Conservation (phyloP, 2,888 invertebrate species). For the Alsophila aescularia region DNA sequence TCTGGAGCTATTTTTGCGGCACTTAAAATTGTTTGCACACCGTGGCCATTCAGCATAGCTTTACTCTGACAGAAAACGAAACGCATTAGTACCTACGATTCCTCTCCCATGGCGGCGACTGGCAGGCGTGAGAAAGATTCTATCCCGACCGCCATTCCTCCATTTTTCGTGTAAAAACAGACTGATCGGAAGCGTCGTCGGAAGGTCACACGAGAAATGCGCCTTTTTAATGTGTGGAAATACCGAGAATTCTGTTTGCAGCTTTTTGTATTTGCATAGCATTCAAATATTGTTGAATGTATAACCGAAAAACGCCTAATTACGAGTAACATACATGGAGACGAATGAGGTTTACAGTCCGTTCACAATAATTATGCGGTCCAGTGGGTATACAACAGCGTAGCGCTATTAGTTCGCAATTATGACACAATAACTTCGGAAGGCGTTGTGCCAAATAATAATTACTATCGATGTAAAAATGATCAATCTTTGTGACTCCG, state of each 20-base stretch:
- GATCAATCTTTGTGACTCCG: no score
- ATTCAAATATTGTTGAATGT: no score
- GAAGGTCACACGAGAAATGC: constrained; percentile 77
- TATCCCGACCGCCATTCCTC: constrained; percentile 64
- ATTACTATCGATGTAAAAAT: no score
- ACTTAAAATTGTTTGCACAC: neutral
- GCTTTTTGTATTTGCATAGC: no score
- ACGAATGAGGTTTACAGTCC: no score
- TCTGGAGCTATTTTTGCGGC: neutral
- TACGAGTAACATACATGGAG: no score
- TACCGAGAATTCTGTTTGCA: constrained; percentile 38
- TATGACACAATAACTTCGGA: no score
- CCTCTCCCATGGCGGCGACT: constrained; percentile 63
- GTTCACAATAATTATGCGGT: no score
- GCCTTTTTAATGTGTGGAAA: constrained; percentile 50
- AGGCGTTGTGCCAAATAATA: no score
- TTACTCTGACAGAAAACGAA: constrained; percentile 12
- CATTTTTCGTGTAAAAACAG: constrained; percentile 73
- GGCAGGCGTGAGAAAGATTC: constrained; percentile 77
- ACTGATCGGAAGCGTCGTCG: constrained; percentile 61
- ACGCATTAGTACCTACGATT: constrained; percentile 53
- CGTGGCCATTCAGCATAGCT: constrained; percentile 12
- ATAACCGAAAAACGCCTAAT: no score
- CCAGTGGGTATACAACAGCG: no score
- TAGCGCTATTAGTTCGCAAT: no score